Evolutionary conservation across 2,113 vertebrate genomes (phyloP), one percentile per base, ranked within the genome.

Genomic region (Speoplatyrhinus poulsoni): DNA sequence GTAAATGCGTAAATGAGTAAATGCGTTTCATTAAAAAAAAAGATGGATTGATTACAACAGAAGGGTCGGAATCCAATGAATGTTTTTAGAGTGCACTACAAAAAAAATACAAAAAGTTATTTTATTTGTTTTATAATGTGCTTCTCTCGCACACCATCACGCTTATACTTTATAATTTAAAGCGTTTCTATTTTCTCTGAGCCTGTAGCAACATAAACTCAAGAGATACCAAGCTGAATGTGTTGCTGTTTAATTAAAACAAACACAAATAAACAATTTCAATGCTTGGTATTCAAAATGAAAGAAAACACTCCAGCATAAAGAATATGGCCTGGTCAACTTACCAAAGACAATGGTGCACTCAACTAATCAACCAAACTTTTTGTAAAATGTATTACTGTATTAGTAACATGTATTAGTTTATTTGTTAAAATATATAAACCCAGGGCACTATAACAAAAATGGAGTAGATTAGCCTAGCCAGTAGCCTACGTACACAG

Each of bases 21-120:
- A 96, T 98, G 96, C 96, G 93, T 97, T 98, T 98, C 98, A 98
- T 98, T 98, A 98, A 97, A 92, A 97, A 96, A 95, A 95, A 98
- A 96, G 95, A 97, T 95, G 96, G 95, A 99, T 99, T 99, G 98
- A 98, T 98, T 97, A 96, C 95, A 96, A 95, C 95, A 96, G 95
- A 98, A 95, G 96, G 95, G 95, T 92, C 93, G 90, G 94, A 96
- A 96, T 97, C 93, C 93, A 96, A 96, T 95, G 94, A 96, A 96
- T 95, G 95, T 97, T 95, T 97, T 95, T 93, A 94, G 94, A 92
- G 93, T 92, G 95, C 92, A 91, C 93, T 94, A 92, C 92, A 94
- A 97, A 98, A 97, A 97, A 98, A 98, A n/a, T 95, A 98, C 95
- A 98, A 98, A 95, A 98, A 95, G 96, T 98, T 96, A 94, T 94